Percentiles rank a stretch among this genome's conserved stretches.
Evolutionary conservation across 2,888 invertebrate genomes (phyloP).

Genomic region (Parnassius mnemosyne): DNA sequence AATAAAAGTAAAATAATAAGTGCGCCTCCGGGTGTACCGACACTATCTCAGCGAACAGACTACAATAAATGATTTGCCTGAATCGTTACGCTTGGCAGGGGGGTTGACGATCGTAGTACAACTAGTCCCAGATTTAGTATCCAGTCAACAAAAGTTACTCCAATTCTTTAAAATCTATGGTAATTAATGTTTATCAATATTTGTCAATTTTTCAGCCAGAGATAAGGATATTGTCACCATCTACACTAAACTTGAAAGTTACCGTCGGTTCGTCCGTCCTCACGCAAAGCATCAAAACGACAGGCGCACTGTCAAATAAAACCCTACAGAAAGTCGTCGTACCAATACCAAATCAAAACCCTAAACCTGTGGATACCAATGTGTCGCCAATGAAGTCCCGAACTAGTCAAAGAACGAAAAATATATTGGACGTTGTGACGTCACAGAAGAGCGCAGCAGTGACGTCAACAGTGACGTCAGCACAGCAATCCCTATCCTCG

Average conservation of each 20-base stretch:
- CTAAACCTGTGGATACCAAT: not conserved
- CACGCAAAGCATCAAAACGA: constrained; percentile 50
- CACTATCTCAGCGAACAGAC: no score
- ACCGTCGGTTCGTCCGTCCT: constrained; percentile 54
- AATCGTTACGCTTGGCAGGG: no score
- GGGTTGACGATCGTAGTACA: no score
- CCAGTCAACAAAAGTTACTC: not conserved
- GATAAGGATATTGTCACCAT: constrained; percentile 33
- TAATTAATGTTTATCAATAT: no score
- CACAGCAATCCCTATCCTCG: not conserved
- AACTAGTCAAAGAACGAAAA: not conserved
- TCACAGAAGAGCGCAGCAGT: constrained; percentile 9
- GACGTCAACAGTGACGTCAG: constrained; percentile 10
- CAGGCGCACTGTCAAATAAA: constrained; percentile 32
- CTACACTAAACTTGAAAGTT: constrained; percentile 51
- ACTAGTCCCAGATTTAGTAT: not conserved
- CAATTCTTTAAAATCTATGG: no score
- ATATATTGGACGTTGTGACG: not conserved
- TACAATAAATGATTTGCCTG: no score
- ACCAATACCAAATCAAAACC: not conserved
- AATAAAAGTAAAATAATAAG: no score
- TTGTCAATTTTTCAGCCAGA: constrained; percentile 38
- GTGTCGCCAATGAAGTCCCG: not conserved
- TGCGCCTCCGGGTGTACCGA: no score
- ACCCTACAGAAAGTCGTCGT: constrained; percentile 9